Base-by-base conservation (phyloP, 1,140 invertebrate genomes). In the Diachasma alloeum region DNA sequence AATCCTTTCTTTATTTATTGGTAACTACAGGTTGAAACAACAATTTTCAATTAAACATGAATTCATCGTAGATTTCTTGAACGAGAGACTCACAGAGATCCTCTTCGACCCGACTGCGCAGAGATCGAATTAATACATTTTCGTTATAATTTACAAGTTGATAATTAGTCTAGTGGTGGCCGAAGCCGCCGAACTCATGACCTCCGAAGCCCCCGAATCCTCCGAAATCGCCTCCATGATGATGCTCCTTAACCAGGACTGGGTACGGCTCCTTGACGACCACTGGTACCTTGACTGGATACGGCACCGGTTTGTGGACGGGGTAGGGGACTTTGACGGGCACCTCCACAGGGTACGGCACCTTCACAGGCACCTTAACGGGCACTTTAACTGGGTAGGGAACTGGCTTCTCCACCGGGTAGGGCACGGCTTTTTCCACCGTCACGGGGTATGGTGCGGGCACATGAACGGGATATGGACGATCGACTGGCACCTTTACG, bases 211-310 rank as follows among this genome's bases (percentile, higher is more conserved):
- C 44, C 19, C 46, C 66, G 44, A 75, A 83, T 72, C 79, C 79
- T 13, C 63, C 79, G 26, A 82, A 74, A 66, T 80, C 81, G 48
- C 73, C 53, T 17, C 78, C 80, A 13, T 81, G 72, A 13, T 81
- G 74, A 6, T 86, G 85, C 4, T 83, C 79, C 56, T 86, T 83
- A 11, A 91, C 79, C 37, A 84, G 83, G 19, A 93, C 90, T n/a
- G 92, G 92, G n/a, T 92, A 91, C 39, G 91, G 90, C 76, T 91
- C 89, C 66, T 91, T 91, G n/a, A 92, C 86, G 75, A 91, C 88
- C 15, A 91, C 83, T 8, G 85, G 77, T 37, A 85, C 76, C 24
- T 77, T 77, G 36, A 83, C 81, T 39, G 82, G 81, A 26, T 85
- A 80, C 0, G 85, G 84, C 0, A 93, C 90, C 74, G 83, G 80